phyloP scores from a whole-genome alignment of 2,888 invertebrate species.

The Ophion ellenae region DNA sequence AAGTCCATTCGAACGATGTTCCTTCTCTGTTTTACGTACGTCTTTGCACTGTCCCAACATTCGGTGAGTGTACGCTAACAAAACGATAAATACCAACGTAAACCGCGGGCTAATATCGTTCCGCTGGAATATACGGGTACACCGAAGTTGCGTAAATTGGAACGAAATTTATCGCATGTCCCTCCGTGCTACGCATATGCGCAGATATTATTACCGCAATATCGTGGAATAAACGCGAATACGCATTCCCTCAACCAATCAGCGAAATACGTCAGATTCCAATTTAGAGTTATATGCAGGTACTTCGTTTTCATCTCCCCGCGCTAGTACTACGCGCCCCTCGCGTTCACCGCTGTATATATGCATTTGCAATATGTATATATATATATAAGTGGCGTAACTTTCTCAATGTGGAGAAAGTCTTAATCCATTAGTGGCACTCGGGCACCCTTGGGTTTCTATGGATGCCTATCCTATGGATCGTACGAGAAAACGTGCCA shows the following conservation, averaged over 20 bases:
- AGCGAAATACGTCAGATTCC: constrained; percentile 40
- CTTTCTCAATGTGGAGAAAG: constrained; percentile 53
- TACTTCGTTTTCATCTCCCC: neutral
- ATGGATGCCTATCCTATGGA: constrained; percentile 6
- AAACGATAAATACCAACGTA: constrained; percentile 29
- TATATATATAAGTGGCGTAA: constrained; percentile 6
- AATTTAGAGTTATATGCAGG: constrained; percentile 18
- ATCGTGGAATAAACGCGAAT: constrained; percentile 40
- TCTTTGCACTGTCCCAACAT: constrained; percentile 2
- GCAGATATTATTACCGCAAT: constrained; percentile 40
- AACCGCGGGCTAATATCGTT: constrained; percentile 20
- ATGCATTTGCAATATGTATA: too few relatives aligned
- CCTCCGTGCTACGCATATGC: constrained; percentile 21
- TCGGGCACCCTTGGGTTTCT: constrained; percentile 15
- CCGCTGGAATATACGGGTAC: neutral
- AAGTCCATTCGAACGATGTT: neutral
- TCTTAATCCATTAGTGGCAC: constrained; percentile 62
- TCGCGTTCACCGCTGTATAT: neutral
- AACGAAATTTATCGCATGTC: constrained; percentile 39
- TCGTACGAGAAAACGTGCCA: constrained; percentile 29
- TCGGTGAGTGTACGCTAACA: constrained; percentile 34
- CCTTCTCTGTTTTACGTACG: constrained; percentile 35
- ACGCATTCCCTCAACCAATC: constrained; percentile 56
- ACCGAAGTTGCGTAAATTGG: constrained; percentile 15
- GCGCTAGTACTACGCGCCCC: neutral